Evolutionary conservation across 92 coral and sea anemone genomes (phyloP).

Genomic region (Isaurus tuberculatus): DNA sequence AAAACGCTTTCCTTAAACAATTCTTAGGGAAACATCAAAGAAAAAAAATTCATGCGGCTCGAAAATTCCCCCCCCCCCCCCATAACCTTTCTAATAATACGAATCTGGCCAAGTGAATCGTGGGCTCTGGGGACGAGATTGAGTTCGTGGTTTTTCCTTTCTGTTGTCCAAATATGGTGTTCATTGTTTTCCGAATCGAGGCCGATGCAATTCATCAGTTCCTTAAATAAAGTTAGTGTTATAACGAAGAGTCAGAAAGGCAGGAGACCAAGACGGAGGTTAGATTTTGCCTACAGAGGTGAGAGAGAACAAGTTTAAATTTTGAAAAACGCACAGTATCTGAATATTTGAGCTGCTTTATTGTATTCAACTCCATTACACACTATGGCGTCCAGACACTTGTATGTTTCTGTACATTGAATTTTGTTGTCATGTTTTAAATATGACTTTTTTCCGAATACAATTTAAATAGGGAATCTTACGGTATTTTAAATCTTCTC

Average conservation of each 20-base stretch:
- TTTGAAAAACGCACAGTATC: too few relatives aligned
- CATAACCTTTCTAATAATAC: too few relatives aligned
- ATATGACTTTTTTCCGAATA: background rate
- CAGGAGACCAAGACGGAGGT: background rate
- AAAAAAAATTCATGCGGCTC: too few relatives aligned
- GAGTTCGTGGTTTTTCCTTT: too few relatives aligned
- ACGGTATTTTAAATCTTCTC: background rate
- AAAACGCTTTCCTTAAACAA: too few relatives aligned
- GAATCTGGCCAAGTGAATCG: too few relatives aligned
- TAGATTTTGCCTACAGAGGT: background rate
- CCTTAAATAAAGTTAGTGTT: conserved; percentile 12
- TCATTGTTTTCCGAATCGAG: conserved; percentile 1
- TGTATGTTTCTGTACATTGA: background rate
- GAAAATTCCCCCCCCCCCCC: too few relatives aligned
- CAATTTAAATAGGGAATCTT: background rate
- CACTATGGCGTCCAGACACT: background rate
- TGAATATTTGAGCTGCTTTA: background rate
- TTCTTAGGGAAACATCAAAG: too few relatives aligned
- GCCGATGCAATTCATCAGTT: conserved; percentile 19
- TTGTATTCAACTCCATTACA: background rate
- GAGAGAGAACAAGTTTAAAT: background rate
- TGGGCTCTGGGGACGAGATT: too few relatives aligned
- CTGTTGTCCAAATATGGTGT: conserved; percentile 22
- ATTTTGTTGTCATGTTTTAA: background rate
- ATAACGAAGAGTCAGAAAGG: background rate